These are phyloP conservation scores for Camptogramma bilineatum DNA, from an alignment of 2,888 invertebrate genomes.

Conservation along the genomic window DNA sequence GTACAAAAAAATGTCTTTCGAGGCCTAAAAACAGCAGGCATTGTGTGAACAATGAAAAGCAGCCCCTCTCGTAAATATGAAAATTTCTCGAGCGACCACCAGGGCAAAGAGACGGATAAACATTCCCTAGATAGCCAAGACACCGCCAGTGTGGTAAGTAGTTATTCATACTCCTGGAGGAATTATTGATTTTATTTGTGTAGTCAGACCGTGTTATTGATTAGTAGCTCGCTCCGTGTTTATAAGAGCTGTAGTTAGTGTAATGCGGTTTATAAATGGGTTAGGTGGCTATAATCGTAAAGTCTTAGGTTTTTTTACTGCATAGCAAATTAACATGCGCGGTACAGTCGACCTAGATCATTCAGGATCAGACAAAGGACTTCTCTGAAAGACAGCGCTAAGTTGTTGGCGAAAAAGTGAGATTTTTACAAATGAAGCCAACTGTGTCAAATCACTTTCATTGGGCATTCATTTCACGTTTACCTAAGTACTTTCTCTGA, in stretches of 20 bases:
- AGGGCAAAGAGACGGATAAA: constrained; percentile 80
- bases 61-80: constrained; percentile 83
- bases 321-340: constrained; percentile 17
- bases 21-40: constrained; percentile 67
- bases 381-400: constrained; percentile 16
- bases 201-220: constrained; percentile 67
- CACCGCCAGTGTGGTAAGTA: constrained; percentile 82
- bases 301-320: neutral
- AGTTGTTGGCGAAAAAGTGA: constrained; percentile 14
- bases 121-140: constrained; percentile 83
- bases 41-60: constrained; percentile 82
- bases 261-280: neutral
- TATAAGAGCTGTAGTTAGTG: constrained; percentile 22
- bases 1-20: constrained; percentile 75
- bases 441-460: constrained; percentile 36
- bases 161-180: constrained; percentile 49
- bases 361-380: constrained; percentile 45
- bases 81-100: constrained; percentile 77
- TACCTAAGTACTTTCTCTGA: constrained; percentile 45
- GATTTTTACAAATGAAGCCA: constrained; percentile 9
- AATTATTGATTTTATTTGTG: constrained; percentile 46
- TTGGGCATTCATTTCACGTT: constrained; percentile 25
- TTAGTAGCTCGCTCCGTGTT: constrained; percentile 55
- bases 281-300: neutral
- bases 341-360: constrained; percentile 57